Base-by-base conservation (phyloP, 2,797 vertebrate genomes). In the Parauchenoglanis ngamensis region DNA sequence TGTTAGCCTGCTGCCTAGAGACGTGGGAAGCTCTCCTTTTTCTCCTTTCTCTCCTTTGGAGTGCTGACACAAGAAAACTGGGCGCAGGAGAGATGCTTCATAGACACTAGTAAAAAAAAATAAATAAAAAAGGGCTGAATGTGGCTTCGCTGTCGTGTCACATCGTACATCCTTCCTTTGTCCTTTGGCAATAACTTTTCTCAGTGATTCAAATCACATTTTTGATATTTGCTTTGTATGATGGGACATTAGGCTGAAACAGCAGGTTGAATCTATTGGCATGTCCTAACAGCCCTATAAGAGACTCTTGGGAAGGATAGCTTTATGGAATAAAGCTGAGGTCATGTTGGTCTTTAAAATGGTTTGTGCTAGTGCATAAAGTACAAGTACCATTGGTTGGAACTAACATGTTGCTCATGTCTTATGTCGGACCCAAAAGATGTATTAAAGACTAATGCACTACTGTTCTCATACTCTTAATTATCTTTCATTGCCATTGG, bases 151-250 rank as follows among this genome's bases (percentile, higher is more conserved):
- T 87, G 68, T 89, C 90, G 72, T 90, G 68, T 65, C 84, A 75
- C 88, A 87, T 90, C 57, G 65, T 77, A 92, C 92, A 92, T 92
- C 94, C 93, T 95, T 93, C 90, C 86, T 88, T 89, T 72, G 95
- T 92, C 95, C 95, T 96, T 95, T 93, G 93, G 88, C 89, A 89
- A 92, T 93, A 92, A 94, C 95, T 95, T 96, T 95, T 94, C 89
- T 91, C 92, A 57, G 89, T 76, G 85, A 96, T 96, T 96, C 96
- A 94, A 96, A 96, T 95, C 96, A 96, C 96, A 96, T 96, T 96
- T 96, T 94, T 95, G 94, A 95, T 96, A 96, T 96, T 96, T 96
- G 94, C 96, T 96, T 94, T 95, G 92, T 95, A 96, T 96, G 94
- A 96, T 95, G 92, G 94, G 92, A 95, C 95, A 95, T 92, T 93